Base-by-base conservation (phyloP, 1,140 invertebrate genomes). In the Chymomyza costata region DNA sequence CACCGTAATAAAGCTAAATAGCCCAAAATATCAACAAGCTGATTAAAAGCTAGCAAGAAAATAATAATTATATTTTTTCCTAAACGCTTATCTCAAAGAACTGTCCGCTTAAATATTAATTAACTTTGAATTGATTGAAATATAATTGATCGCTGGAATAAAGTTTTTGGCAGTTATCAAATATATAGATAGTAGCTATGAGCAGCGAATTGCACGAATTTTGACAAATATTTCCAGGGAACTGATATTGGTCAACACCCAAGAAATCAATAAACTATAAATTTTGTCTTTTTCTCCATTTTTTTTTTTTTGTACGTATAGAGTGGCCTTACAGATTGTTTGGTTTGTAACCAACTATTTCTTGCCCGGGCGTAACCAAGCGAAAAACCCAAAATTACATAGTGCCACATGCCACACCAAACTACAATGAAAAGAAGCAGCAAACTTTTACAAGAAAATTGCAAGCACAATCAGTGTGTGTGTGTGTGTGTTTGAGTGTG, bases 61-160 rank as follows among this genome's bases (percentile, higher is more conserved):
- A n/a, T n/a, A n/a, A n/a, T n/a, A n/a, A n/a, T n/a, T n/a, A n/a
- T n/a, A n/a, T n/a, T n/a, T n/a, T n/a, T n/a, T n/a, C n/a, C n/a
- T n/a, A n/a, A n/a, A n/a, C n/a, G n/a, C n/a, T n/a, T n/a, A n/a
- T n/a, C n/a, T n/a, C n/a, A n/a, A n/a, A n/a, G n/a, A n/a, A n/a
- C n/a, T 40, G 50, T 47, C 37, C 45, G 34, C 45, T 50, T 61
- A 43, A 53, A 56, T 53, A 43, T 46, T 56, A 56, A 66, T 71
- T 66, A 63, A 63, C 44, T 78, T 64, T 17, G 64, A 65, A 71
- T 60, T 80, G 71, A 76, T 78, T 78, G 58, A n/a, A 59, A 76
- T 71, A 44, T 64, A 71, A 71, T 76, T 71, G 52, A 76, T 49
- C 48, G 34, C 39, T 38, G 31, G 13, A 21, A 25, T 41, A 10